These are phyloP conservation scores for Ctenopoma kingsleyae DNA, from an alignment of 2,797 vertebrate species.

Conservation along the genomic window DNA sequence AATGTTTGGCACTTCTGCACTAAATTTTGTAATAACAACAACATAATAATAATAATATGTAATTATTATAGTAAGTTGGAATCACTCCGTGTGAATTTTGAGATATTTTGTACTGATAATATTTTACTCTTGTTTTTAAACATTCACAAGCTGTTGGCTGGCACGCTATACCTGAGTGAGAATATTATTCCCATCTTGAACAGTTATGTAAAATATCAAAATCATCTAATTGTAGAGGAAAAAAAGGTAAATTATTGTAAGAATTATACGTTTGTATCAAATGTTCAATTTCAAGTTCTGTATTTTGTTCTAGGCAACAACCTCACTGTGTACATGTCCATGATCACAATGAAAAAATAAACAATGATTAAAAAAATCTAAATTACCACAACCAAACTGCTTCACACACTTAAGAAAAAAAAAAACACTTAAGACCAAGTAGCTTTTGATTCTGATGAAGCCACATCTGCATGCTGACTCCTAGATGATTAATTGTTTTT, in stretches of 20 bases:
- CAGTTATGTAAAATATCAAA: conserved; percentile 95
- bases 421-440: conserved; percentile 99
- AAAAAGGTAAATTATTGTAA: conserved; percentile 84
- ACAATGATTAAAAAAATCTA: conserved; percentile 78
- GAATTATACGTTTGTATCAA: conserved; percentile 86
- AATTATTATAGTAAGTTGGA: conserved; percentile 79
- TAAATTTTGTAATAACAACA: conserved; percentile 75
- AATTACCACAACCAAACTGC: conserved; percentile 95
- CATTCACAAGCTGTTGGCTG: conserved; percentile 99
- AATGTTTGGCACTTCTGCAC: conserved; percentile 96
- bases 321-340: conserved; percentile 86
- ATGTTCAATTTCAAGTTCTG: conserved; percentile 94
- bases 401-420: conserved; percentile 95
- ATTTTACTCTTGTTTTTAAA: conserved; percentile 94
- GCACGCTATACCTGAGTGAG: conserved; percentile 99
- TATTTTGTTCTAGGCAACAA: conserved; percentile 86
- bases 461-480: conserved; percentile 98
- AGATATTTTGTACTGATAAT: conserved; percentile 82
- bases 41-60: conserved; percentile 67
- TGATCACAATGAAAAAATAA: conserved; percentile 90
- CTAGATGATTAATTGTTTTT: conserved; percentile 87
- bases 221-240: conserved; percentile 90
- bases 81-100: conserved; percentile 86
- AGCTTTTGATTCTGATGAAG: conserved; percentile 94
- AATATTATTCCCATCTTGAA: conserved; percentile 95